A percentile compares a stretch with the other conserved stretches of the same genome.
Conservation (phyloP, 1,140 invertebrate species). For the Diachasma alloeum region DNA sequence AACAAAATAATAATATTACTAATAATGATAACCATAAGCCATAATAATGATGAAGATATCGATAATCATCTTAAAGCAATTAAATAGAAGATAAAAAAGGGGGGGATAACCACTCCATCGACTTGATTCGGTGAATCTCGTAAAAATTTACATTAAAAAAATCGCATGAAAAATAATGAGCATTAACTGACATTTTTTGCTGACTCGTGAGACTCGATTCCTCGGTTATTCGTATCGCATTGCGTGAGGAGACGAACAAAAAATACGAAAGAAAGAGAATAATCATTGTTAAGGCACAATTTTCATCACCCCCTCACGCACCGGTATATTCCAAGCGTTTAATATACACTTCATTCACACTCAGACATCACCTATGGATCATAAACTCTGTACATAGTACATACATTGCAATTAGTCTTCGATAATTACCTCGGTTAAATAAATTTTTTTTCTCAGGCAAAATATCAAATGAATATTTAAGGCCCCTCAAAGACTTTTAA, state of each 20-base stretch:
- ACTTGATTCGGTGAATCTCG: not conserved
- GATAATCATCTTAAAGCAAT: not conserved
- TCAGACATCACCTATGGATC: not conserved
- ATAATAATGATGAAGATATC: not conserved
- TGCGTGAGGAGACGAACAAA: not conserved
- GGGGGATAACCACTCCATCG: not conserved
- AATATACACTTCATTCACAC: conserved; percentile 14
- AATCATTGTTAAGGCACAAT: not conserved
- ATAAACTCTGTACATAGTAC: conserved; percentile 57
- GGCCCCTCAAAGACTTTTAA: not conserved
- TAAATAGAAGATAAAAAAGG: not conserved
- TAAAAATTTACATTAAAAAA: not conserved
- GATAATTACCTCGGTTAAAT: conserved; percentile 18
- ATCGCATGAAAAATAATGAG: not conserved
- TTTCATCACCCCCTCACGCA: conserved; percentile 2
- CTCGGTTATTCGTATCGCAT: not conserved
- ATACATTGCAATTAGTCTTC: conserved; percentile 44
- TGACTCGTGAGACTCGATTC: conserved; percentile 4
- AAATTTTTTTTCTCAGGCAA: not conserved
- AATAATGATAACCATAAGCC: not conserved
- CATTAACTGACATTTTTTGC: not conserved
- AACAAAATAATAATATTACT: not conserved
- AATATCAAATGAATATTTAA: too few species aligned
- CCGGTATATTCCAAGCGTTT: conserved; percentile 3
- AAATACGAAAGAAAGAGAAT: not conserved